Evolutionary conservation across 2,113 vertebrate genomes (phyloP), one percentile per base, ranked within the genome.

Genomic region (Gobio gobio): DNA sequence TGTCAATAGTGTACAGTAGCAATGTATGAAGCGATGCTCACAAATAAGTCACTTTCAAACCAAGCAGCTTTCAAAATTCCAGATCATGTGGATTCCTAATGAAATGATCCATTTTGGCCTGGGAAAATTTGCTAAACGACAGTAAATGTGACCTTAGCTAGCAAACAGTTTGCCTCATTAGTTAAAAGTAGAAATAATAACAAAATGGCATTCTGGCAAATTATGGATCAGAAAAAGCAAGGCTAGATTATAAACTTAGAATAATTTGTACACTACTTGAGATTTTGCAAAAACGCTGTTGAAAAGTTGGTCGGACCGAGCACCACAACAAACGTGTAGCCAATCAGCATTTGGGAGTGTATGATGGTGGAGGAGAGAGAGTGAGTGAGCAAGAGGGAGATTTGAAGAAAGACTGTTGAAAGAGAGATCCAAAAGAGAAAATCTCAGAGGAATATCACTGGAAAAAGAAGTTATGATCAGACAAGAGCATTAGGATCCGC

Each of bases 101-200:
- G 58, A 4, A 61, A 61, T 61, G 3, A 61, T 8, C n/a, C 8
- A 0, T n/a, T 24, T 24, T 1, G 3, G 3, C 3, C 9, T 3
- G 10, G 3, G n/a, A 24, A 61, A 61, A 24, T 61, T 61, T 61
- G 58, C 22, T n/a, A 59, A 59, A 61, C 10, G 10, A 4, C 22
- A 10, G 10, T 61, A 61, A 24, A 61, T 24, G 0, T 61, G 58
- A 24, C 58, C 22, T 59, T n/a, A 13, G 59, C n/a, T 63, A 14
- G 12, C 12, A 14, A 29, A 64, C 61, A 68, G 29, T 40, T 68
- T 12, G 61, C 16, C 9, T 40, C 36, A 22, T 72, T 22, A n/a
- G 36, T 36, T 72, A 43, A 70, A n/a, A 70, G 63, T 66, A 66
- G 63, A 66, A 66, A 33, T 66, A 66, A 66, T 14, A 33, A 33